A percentile compares a stretch with the other conserved stretches of the same genome.
These are phyloP conservation scores for Lasioglossum vierecki DNA, from an alignment of 2,888 invertebrate species.

Conservation along the genomic window DNA sequence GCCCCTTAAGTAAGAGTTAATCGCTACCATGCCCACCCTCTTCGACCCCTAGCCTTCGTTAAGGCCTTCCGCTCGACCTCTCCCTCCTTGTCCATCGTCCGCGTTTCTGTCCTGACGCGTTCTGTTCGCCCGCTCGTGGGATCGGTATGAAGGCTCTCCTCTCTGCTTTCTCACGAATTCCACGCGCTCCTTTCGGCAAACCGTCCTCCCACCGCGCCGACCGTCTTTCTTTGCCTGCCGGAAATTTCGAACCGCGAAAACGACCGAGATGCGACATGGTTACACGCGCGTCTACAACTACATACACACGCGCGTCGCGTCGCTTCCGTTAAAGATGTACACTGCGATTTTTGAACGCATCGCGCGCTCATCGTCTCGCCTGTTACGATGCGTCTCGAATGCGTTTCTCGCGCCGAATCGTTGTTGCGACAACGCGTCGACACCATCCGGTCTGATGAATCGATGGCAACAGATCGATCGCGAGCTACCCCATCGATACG, in stretches of 20 bases:
- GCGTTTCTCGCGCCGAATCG: too few species aligned
- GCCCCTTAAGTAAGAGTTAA: constrained; percentile 74
- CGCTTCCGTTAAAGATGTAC: neutral
- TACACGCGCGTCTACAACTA: neutral
- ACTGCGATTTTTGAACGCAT: neutral
- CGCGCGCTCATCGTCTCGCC: neutral
- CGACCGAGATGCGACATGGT: neutral
- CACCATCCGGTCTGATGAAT: constrained; percentile 30
- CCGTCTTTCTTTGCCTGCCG: constrained; percentile 8
- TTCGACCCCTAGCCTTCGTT: constrained; percentile 27
- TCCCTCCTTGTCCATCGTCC: constrained; percentile 25
- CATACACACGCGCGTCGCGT: neutral
- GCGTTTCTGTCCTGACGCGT: constrained; percentile 27
- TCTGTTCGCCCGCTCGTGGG: constrained; percentile 36
- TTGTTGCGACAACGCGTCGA: neutral
- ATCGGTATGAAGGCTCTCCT: constrained; percentile 37
- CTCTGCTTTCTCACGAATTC: constrained; percentile 54
- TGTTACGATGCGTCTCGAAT: neutral
- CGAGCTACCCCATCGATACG: constrained; percentile 59
- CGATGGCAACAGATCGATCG: constrained; percentile 24
- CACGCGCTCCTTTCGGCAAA: constrained; percentile 20
- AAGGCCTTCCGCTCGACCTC: constrained; percentile 9
- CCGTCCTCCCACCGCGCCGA: neutral
- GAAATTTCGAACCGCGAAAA: constrained; percentile 13
- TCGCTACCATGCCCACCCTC: constrained; percentile 68